Evolutionary conservation across 2,113 vertebrate genomes (phyloP), one percentile per base, ranked within the genome.

Genomic region (Erinaceus europaeus): DNA sequence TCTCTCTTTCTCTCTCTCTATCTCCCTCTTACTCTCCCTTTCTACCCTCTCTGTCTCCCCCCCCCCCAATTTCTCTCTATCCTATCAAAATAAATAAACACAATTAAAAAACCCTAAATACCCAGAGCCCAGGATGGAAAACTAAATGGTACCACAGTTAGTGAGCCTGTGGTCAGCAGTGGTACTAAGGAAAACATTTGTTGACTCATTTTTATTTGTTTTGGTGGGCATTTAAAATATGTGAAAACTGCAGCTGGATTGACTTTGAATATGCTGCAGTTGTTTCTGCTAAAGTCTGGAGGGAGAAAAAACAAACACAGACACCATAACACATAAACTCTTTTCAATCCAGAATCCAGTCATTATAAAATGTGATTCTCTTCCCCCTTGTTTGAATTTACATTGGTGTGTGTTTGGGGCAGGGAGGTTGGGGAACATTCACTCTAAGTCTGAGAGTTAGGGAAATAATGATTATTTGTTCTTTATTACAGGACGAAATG

Each of bases 171-270:
- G 27, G 15, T 42, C 21, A 27, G 8, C 7, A 14, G 27, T 10
- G 32, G 5, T 12, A 21, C 52, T 53, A 53, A 64, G n/a, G 34
- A 73, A 64, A 73, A 59, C 34, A 61, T 50, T 48, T 55, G 6
- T 76, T 80, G 20, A 61, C 62, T 55, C 14, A 6, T 29, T 48
- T 86, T 20, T 61, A 23, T 72, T 80, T 80, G 57, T 77, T 77
- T 90, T 76, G 74, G 68, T 76, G n/a, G 34, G 20, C 67, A 87
- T 75, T 68, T 84, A 71, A 77, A 93, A 48, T 71, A 34, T 40
- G 29, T 50, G 46, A 48, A 69, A 61, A 84, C 36, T 84, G 8
- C 52, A 87, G n/a, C 14, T 36, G 50, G 59, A 62, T 42, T 74
- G 10, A 75, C 42, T 84, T 73, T 82, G 53, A 48, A 61, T 50